Evolutionary conservation across 2,113 vertebrate genomes (phyloP).

Genomic region (Rhineura floridana): DNA sequence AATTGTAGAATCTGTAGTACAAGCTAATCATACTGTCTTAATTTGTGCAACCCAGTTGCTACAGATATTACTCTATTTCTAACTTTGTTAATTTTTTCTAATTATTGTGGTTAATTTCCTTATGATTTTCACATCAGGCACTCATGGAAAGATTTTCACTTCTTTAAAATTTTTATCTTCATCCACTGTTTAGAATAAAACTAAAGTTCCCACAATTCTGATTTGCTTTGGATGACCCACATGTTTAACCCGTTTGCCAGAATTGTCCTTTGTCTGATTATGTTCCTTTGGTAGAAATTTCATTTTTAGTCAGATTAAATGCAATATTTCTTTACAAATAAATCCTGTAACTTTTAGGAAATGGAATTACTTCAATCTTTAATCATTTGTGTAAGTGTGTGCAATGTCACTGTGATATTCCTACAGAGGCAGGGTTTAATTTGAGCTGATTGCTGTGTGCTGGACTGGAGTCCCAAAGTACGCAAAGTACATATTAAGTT

Average conservation of each 20-base stretch:
- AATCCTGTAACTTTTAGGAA: background rate
- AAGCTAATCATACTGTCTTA: background rate
- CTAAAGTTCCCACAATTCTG: background rate
- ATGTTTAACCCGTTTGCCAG: background rate
- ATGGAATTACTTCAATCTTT: background rate
- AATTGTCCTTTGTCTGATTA: background rate
- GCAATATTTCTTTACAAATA: background rate
- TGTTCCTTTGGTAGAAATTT: background rate
- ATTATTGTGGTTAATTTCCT: constrained; percentile 2
- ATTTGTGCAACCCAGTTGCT: background rate
- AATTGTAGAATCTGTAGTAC: background rate
- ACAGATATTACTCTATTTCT: background rate
- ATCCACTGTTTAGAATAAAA: background rate
- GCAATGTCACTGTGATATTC: background rate
- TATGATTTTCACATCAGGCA: background rate
- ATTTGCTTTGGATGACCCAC: background rate
- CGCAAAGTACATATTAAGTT: no score
- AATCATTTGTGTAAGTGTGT: background rate
- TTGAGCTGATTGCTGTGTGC: background rate
- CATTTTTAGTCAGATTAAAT: background rate
- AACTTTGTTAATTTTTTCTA: no score
- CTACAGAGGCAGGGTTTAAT: background rate
- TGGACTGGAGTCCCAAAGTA: background rate
- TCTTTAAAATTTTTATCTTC: background rate
- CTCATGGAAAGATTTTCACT: background rate